Evolutionary conservation across 2,888 invertebrate genomes (phyloP).

Genomic region (Taphrorychus bicolor): DNA sequence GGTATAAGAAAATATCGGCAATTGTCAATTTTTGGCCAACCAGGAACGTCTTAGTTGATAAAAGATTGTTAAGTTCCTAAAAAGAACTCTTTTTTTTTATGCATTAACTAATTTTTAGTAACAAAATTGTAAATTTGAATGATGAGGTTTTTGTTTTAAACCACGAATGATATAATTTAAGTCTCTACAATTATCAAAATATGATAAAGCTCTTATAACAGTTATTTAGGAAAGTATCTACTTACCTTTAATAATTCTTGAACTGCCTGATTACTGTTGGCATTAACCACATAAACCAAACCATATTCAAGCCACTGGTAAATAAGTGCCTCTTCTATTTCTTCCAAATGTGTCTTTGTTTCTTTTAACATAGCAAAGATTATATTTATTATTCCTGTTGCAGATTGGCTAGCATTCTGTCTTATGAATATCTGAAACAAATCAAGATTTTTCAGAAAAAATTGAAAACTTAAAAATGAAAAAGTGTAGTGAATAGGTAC

Average conservation of each 20-base stretch:
- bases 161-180: neutral
- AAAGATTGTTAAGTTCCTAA: constrained; percentile 65
- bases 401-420: constrained; percentile 44
- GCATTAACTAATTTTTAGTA: neutral
- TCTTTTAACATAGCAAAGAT: constrained; percentile 50
- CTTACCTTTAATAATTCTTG: constrained; percentile 50
- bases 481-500: neutral
- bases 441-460: too few relatives aligned
- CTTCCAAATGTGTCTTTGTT: constrained; percentile 45
- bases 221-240: neutral
- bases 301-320: constrained; percentile 57
- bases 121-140: neutral
- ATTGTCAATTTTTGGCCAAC: constrained; percentile 67
- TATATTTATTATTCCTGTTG: constrained; percentile 52
- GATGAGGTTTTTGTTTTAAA: too few relatives aligned
- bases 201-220: neutral
- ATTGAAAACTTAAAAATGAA: neutral
- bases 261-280: constrained; percentile 39
- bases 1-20: constrained; percentile 75
- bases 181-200: neutral
- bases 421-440: constrained; percentile 48
- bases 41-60: constrained; percentile 65
- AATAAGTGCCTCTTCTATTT: constrained; percentile 51
- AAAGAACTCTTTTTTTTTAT: constrained; percentile 47
- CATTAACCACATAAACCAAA: constrained; percentile 49